Evolutionary conservation across 2,888 invertebrate genomes (phyloP).

Genomic region (Nesidiocoris tenuis): DNA sequence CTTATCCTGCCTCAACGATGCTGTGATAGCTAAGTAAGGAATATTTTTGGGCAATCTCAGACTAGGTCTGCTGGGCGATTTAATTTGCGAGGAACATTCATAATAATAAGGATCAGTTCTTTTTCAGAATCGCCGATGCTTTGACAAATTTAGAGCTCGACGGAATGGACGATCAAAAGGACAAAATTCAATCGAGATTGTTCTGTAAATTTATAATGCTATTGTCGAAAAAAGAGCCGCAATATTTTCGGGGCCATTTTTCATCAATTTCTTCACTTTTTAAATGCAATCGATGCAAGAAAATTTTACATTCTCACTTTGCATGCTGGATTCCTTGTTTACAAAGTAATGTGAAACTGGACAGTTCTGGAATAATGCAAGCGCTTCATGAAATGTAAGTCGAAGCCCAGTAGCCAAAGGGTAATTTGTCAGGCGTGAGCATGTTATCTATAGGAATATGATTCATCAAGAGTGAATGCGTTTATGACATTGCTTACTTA

Average conservation of each 20-base stretch:
- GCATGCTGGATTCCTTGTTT: constrained; percentile 72
- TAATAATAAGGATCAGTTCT: constrained; percentile 6
- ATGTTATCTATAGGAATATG: too few relatives aligned
- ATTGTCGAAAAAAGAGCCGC: constrained; percentile 72
- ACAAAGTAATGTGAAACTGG: constrained; percentile 70
- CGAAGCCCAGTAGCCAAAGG: too few relatives aligned
- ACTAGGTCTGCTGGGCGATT: background rate
- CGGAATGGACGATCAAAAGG: constrained; percentile 78
- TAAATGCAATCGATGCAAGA: constrained; percentile 68
- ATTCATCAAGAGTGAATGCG: too few relatives aligned
- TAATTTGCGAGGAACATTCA: constrained; percentile 15
- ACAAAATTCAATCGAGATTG: constrained; percentile 80
- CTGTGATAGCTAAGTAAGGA: constrained; percentile 56
- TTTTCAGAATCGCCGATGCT: constrained; percentile 73
- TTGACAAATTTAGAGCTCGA: constrained; percentile 87
- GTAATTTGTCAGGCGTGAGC: too few relatives aligned
- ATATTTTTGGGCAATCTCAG: too few relatives aligned
- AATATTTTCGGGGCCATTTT: constrained; percentile 76
- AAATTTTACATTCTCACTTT: constrained; percentile 68
- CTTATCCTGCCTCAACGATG: constrained; percentile 83
- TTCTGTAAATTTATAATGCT: constrained; percentile 80
- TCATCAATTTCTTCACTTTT: constrained; percentile 75
- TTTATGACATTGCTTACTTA: too few relatives aligned
- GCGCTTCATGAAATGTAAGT: constrained; percentile 68
- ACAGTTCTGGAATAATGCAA: constrained; percentile 69